Conservation (phyloP, 1,140 invertebrate species). For the Andricus grossulariae region DNA sequence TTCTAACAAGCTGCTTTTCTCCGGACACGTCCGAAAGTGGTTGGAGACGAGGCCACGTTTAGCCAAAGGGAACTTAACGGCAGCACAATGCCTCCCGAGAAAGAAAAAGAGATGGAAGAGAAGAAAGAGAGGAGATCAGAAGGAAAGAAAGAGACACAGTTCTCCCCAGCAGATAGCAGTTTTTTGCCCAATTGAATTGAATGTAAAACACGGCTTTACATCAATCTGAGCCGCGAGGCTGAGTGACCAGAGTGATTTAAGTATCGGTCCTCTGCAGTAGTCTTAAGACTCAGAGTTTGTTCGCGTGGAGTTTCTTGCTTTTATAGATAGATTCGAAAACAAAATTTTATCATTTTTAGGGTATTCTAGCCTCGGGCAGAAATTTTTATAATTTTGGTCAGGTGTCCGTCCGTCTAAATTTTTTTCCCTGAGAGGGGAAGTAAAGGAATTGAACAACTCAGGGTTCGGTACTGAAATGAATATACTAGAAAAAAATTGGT, state of each 20-base stretch:
- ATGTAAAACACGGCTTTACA: constrained; percentile 76
- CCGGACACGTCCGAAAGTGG: constrained; percentile 38
- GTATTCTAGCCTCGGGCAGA: no score
- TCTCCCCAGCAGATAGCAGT: constrained; percentile 65
- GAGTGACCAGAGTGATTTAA: constrained; percentile 74
- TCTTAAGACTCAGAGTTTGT: constrained; percentile 53
- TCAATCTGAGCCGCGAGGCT: constrained; percentile 74
- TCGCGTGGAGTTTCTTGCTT: not conserved
- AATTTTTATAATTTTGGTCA: no score
- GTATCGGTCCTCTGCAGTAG: constrained; percentile 59
- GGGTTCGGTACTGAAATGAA: no score
- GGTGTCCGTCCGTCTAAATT: no score
- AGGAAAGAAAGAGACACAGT: constrained; percentile 30
- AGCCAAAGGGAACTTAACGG: constrained; percentile 42
- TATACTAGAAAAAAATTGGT: no score
- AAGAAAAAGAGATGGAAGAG: constrained; percentile 18
- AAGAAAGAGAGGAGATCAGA: constrained; percentile 19
- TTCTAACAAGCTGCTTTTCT: constrained; percentile 52
- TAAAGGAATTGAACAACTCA: no score
- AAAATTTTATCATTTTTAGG: no score
- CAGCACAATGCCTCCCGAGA: constrained; percentile 55
- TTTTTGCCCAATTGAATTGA: constrained; percentile 75
- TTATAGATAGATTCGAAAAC: no score
- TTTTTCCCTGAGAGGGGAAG: no score
- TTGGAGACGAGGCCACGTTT: constrained; percentile 41